These are phyloP conservation scores for Epinotia nisella DNA, from an alignment of 2,888 invertebrate genomes.

Conservation along the genomic window DNA sequence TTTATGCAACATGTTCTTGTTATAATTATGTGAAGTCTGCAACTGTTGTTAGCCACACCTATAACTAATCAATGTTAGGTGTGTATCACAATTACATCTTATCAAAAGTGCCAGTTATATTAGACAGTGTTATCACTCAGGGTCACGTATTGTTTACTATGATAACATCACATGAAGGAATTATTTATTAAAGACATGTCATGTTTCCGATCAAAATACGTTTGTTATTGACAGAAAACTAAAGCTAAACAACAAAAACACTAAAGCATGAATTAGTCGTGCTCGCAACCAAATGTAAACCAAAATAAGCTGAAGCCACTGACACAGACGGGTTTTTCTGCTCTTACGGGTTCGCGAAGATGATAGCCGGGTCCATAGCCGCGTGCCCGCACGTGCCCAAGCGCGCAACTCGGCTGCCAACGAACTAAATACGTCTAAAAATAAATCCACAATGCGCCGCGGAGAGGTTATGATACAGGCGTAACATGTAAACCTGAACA, in stretches of 20 bases:
- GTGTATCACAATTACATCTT: conserved; percentile 19
- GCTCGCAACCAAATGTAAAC: conserved; percentile 36
- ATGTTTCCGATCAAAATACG: background rate
- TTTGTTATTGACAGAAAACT: conserved; percentile 7
- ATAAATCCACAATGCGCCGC: conserved; percentile 76
- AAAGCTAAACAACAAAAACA: conserved; percentile 16
- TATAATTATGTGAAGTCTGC: background rate
- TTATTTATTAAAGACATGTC: background rate
- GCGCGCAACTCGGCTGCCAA: conserved; percentile 67
- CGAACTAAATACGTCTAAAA: conserved; percentile 80
- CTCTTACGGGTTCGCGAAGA: conserved; percentile 77
- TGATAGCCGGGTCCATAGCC: conserved; percentile 70
- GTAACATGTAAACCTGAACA: conserved; percentile 56
- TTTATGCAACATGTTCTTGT: background rate
- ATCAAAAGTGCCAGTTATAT: conserved; percentile 15
- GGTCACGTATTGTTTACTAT: conserved; percentile 41
- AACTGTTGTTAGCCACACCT: background rate
- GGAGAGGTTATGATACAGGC: conserved; percentile 74
- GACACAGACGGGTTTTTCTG: conserved; percentile 16
- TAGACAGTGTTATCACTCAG: conserved; percentile 35
- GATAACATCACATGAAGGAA: conserved; percentile 3
- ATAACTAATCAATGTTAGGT: conserved; percentile 14
- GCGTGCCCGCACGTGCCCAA: conserved; percentile 70
- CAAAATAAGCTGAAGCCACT: conserved; percentile 28
- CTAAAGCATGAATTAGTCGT: conserved; percentile 18